phyloP scores from a whole-genome alignment of 1,140 invertebrate species.

The Rhyzopertha dominica region DNA sequence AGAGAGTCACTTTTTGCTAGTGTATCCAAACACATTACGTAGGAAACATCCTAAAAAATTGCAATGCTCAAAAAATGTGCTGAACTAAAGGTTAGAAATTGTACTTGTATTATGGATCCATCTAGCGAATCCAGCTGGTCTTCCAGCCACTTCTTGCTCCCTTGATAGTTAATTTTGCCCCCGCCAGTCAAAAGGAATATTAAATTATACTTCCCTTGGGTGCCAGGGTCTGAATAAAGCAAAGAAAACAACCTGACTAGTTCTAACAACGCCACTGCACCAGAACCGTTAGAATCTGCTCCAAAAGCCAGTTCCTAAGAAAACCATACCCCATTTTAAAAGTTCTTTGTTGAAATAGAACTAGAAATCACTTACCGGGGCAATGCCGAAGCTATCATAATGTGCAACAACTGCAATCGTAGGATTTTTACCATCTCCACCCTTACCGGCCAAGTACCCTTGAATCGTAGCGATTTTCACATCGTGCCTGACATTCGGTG shows the following conservation, averaged over 20 bases:
- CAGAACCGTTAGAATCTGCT: constrained; percentile 91
- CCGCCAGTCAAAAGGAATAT: constrained; percentile 87
- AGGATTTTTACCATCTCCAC: constrained; percentile 70
- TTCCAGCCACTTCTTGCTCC: constrained; percentile 95
- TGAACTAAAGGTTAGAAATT: constrained; percentile 3
- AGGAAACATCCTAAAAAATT: constrained; percentile 70
- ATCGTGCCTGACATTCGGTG: constrained; percentile 67
- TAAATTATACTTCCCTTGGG: constrained; percentile 80
- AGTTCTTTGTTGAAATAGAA: constrained; percentile 4
- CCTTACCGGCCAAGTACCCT: constrained; percentile 79
- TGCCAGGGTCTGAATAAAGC: constrained; percentile 77
- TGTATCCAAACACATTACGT: constrained; percentile 89
- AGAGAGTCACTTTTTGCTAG: constrained; percentile 64
- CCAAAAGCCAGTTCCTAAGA: constrained; percentile 76
- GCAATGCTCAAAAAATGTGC: constrained; percentile 8
- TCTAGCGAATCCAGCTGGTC: constrained; percentile 79
- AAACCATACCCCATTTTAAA: constrained; percentile 10
- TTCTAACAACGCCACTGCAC: constrained; percentile 83
- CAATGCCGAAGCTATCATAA: constrained; percentile 85
- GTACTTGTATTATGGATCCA: constrained; percentile 66
- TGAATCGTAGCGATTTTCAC: constrained; percentile 78
- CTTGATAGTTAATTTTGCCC: constrained; percentile 91
- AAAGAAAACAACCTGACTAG: constrained; percentile 85
- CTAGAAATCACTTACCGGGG: constrained; percentile 66
- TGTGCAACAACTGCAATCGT: constrained; percentile 88